Base-by-base conservation (phyloP, 2,888 invertebrate species). In the Dryococelus australis region DNA sequence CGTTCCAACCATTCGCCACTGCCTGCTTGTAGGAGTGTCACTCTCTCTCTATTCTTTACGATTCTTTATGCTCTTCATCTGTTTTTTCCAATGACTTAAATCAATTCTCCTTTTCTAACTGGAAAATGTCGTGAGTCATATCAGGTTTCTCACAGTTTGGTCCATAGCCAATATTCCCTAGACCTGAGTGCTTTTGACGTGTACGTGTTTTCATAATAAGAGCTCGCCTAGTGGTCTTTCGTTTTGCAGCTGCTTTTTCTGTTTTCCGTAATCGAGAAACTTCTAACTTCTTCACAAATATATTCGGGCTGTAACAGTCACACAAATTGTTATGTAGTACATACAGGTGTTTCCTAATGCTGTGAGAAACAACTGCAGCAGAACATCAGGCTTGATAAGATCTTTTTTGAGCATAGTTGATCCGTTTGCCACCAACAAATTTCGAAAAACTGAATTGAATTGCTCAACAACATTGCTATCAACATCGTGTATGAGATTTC, bases 361-460 rank as follows among this genome's bases (percentile, higher is more conserved):
- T 83, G 35, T 35, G 43, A 43, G 83, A 83, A 83, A 43, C 43
- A 43, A 83, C 83, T 35, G 83, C 81, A 12, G 81, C 81, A 13
- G 27, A 35, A 27, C 81, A 81, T 35, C 83, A 9, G 10, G 28
- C 83, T 28, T 27, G 10, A 27, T 83, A 83, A 12, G 10, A 83
- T 27, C 83, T 43, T 28, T 43, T 8, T 27, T 28, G 83, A 16
- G 83, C 12, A 83, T 83, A 83, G 24, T 83, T 83, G 28, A 83
- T 43, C 24, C 83, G 12, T 28, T 83, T 83, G 43, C 83, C 83
- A 20, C 65, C 65, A 65, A 65, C 65, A 65, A 65, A 20, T 65
- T 65, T 65, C 10, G 65, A 20, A 65, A 12, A 6, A 65, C 16
- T 6, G 65, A 65, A 24, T 20, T 65, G 65, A 65, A 65, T 24